phyloP scores from a whole-genome alignment of 2,113 vertebrate genomes.

The Ploceus nigricollis region DNA sequence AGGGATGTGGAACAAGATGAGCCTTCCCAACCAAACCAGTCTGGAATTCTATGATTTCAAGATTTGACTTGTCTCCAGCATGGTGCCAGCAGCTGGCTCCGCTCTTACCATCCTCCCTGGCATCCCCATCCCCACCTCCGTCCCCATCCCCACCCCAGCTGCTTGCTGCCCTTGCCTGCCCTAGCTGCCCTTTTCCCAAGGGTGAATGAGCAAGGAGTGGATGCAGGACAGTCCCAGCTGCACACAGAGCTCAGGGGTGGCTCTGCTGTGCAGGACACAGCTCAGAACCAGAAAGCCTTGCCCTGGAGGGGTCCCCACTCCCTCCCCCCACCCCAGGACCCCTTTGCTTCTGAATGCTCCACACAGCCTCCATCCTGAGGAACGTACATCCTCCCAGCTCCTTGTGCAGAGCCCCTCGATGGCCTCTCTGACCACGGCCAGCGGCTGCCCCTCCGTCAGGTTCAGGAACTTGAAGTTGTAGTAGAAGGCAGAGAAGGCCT shows the following conservation, averaged over 20 bases:
- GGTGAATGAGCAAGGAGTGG: background rate
- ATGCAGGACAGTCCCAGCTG: background rate
- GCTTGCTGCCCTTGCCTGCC: background rate
- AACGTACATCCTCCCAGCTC: conserved; percentile 72
- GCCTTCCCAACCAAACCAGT: background rate
- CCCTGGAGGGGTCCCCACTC: background rate
- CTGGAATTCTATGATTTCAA: background rate
- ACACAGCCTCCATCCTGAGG: background rate
- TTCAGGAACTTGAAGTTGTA: conserved; percentile 84
- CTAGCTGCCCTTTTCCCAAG: background rate
- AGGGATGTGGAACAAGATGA: background rate
- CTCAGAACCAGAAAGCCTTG: background rate
- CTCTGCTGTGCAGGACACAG: background rate
- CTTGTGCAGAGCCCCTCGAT: conserved; percentile 70
- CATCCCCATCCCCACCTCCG: background rate
- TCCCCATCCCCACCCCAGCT: background rate
- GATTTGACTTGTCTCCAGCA: background rate
- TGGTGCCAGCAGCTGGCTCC: background rate
- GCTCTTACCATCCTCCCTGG: background rate
- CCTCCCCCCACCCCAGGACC: background rate
- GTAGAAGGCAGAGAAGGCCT: conserved; percentile 85
- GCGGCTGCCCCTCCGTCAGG: conserved; percentile 66
- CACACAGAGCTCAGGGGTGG: background rate
- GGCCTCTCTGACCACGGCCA: conserved; percentile 54
- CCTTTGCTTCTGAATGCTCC: background rate